Percentiles rank a stretch among this genome's conserved stretches.
phyloP scores from a whole-genome alignment of 2,888 invertebrate genomes.

The Hirtodrosophila duncani region DNA sequence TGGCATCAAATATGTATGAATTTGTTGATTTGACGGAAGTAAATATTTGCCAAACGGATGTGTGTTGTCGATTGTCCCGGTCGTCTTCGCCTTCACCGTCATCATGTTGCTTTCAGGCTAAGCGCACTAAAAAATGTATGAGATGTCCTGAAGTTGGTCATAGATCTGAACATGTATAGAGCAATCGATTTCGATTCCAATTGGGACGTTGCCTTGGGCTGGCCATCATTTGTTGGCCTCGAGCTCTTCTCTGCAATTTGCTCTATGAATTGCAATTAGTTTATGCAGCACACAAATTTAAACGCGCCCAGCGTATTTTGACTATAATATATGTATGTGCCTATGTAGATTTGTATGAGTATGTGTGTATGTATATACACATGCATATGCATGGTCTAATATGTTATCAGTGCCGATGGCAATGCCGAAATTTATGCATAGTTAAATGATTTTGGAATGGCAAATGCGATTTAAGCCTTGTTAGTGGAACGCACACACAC shows the following conservation, averaged over 20 bases:
- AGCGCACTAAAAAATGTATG: constrained; percentile 43
- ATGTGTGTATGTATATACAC: constrained; percentile 5
- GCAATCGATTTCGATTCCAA: constrained; percentile 11
- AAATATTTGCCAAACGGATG: constrained; percentile 61
- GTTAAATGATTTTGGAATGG: constrained; percentile 29
- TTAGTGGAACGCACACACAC: too few species aligned
- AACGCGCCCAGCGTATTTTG: too few species aligned
- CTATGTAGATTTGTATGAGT: too few species aligned
- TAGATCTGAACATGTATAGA: constrained; percentile 20
- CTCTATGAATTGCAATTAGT: constrained; percentile 32
- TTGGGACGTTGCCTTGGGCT: not conserved
- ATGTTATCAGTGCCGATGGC: constrained; percentile 29
- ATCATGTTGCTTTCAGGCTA: constrained; percentile 9
- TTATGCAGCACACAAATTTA: constrained; percentile 16
- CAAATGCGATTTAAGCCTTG: constrained; percentile 47
- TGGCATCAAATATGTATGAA: constrained; percentile 60
- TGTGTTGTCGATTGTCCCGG: constrained; percentile 19
- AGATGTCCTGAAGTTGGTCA: constrained; percentile 25
- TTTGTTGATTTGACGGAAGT: constrained; percentile 68
- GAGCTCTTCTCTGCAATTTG: not conserved
- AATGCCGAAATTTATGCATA: constrained; percentile 21
- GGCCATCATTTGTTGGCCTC: constrained; percentile 6
- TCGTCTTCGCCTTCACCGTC: constrained; percentile 13
- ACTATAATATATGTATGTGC: not conserved
- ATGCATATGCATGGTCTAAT: constrained; percentile 9